Base-by-base conservation (phyloP, 2,113 vertebrate genomes). In the Emydocephalus ijimae region DNA sequence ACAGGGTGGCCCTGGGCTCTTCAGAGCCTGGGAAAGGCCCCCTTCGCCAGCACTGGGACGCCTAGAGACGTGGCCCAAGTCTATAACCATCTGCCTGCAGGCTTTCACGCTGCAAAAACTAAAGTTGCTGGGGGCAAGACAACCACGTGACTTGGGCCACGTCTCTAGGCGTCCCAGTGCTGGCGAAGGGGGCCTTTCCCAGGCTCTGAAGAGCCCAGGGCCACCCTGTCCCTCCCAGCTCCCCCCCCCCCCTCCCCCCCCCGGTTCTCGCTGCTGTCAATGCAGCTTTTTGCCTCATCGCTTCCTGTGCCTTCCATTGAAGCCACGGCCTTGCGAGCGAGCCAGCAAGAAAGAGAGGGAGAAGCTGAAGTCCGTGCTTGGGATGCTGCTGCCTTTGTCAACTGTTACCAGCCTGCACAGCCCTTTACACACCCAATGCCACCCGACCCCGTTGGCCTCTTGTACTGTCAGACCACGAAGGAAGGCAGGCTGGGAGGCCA, bases 401-500 rank as follows among this genome's bases (percentile, higher is more conserved):
- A n/a, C n/a, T n/a, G n/a, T 39, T 81, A 8, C n/a, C 69, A 39
- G n/a, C 69, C 69, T 39, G 15, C n/a, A 39, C 69, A 7, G n/a
- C n/a, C 69, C n/a, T 81, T 18, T 39, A 20, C n/a, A 18, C n/a
- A 81, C 69, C 3, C 39, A 20, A 1, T n/a, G 34, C n/a, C 20
- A 8, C 2, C 7, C 6, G 8, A 0, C 18, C 69, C 15, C 0
- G 2, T 39, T 21, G 39, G n/a, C n/a, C 5, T 6, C 1, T 39
- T 3, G n/a, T 6, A 3, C n/a, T 7, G 5, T 74, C 69, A 74
- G n/a, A 3, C 5, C 29, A 20, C 6, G 1, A 2, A 34, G 69
- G n/a, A 8, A 39, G 74, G 74, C 34, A 21, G 34, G 34, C 18
- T 4, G 18, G 18, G 15, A 81, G 74, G 34, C 34, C 74, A 9